Percentiles rank a stretch among this genome's conserved stretches.
Evolutionary conservation across 2,113 vertebrate genomes (phyloP).

Genomic region (Microtus montanus): DNA sequence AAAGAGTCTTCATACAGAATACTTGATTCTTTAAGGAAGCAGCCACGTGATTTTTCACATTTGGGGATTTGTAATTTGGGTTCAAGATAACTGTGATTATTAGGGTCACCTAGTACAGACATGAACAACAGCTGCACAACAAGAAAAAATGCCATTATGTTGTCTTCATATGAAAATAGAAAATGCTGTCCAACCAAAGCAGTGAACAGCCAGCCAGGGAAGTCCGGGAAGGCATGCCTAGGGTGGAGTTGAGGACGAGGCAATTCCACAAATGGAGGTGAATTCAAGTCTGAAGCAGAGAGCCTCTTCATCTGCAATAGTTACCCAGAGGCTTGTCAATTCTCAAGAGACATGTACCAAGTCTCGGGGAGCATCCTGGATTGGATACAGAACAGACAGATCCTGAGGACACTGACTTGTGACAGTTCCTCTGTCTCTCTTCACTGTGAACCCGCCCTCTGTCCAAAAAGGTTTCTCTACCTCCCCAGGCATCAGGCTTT

Average conservation of each 20-base stretch:
- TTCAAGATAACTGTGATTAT: background rate
- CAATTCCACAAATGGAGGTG: background rate
- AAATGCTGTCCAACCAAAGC: background rate
- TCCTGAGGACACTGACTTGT: background rate
- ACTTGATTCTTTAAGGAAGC: constrained; percentile 12
- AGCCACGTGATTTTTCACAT: background rate
- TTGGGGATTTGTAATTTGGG: background rate
- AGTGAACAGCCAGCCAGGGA: background rate
- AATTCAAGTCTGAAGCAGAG: background rate
- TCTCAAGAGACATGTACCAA: background rate
- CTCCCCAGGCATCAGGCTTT: background rate
- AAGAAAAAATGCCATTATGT: background rate
- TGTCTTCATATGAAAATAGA: background rate
- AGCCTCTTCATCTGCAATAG: background rate
- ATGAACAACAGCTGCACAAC: background rate
- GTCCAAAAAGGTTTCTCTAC: background rate
- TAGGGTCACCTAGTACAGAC: background rate
- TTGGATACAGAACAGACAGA: background rate
- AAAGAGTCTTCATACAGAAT: background rate
- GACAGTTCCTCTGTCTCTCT: no score
- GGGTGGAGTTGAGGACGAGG: background rate
- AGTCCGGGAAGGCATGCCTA: no score
- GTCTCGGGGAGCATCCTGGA: background rate
- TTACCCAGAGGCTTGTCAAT: background rate
- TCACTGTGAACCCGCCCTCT: background rate